phyloP scores from a whole-genome alignment of 2,113 vertebrate species.

The Okapia johnstoni region DNA sequence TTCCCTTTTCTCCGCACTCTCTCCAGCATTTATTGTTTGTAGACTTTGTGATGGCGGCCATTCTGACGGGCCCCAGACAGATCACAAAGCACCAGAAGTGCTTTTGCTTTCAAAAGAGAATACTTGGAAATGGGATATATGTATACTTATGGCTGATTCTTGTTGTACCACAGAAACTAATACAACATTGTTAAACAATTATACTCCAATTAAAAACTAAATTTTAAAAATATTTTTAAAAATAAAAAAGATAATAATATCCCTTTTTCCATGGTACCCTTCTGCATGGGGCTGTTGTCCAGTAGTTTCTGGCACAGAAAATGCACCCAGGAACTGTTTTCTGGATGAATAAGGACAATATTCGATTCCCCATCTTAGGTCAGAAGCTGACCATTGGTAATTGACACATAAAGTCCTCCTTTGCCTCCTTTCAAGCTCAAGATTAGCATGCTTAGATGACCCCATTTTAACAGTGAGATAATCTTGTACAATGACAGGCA shows the following conservation, averaged over 20 bases:
- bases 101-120: background rate
- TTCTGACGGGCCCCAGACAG: background rate
- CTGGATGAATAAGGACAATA: fast-evolving
- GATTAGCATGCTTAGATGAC: background rate
- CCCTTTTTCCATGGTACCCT: fast-evolving
- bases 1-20: background rate
- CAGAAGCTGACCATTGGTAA: background rate
- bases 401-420: background rate
- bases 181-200: background rate
- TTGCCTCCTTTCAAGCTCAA: slow-evolving; percentile 6
- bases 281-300: background rate
- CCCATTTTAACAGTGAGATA: slow-evolving; percentile 19
- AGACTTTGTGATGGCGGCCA: background rate
- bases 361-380: fast-evolving
- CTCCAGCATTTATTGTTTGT: background rate
- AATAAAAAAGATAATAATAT: background rate
- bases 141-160: background rate
- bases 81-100: background rate
- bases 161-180: background rate
- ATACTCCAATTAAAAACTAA: background rate
- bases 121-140: background rate
- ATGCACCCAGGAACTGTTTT: fast-evolving
- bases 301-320: no score
- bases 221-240: background rate
- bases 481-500: slow-evolving; percentile 19